phyloP scores from a whole-genome alignment of 2,113 vertebrate species.

The Psophia crepitans region DNA sequence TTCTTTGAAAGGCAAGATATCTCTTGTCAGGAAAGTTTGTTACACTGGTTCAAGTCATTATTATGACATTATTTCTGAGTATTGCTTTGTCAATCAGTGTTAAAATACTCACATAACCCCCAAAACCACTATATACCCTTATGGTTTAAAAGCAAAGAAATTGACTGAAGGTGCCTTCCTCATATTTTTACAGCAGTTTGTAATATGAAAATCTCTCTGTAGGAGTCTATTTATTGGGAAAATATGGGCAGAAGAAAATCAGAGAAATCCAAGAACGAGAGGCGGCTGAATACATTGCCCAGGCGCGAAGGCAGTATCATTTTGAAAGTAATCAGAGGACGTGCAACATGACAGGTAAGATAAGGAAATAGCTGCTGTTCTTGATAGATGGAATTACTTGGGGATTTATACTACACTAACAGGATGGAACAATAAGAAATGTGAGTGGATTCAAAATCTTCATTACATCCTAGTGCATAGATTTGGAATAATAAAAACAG shows the following conservation, averaged over 20 bases:
- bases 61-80: not conserved
- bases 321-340: slow-evolving; percentile 98
- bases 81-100: not conserved
- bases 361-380: not conserved
- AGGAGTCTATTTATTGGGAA: slow-evolving; percentile 92
- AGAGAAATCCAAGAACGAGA: slow-evolving; percentile 91
- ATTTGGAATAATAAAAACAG: not conserved
- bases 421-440: not conserved
- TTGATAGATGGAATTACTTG: not conserved
- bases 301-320: slow-evolving; percentile 91
- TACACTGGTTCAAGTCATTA: not conserved
- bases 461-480: not conserved
- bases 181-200: not conserved
- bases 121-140: accelerated
- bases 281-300: slow-evolving; percentile 91
- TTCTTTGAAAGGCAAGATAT: not conserved
- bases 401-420: not conserved
- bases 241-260: slow-evolving; percentile 93
- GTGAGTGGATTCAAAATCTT: not conserved
- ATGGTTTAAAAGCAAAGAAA: not conserved
- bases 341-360: slow-evolving; percentile 96
- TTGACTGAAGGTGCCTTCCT: not conserved
- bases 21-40: not conserved
- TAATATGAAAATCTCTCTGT: slow-evolving; percentile 5
- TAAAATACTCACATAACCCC: not conserved